Evolutionary conservation across 2,888 invertebrate genomes (phyloP).

Genomic region (Taphrorychus bicolor): DNA sequence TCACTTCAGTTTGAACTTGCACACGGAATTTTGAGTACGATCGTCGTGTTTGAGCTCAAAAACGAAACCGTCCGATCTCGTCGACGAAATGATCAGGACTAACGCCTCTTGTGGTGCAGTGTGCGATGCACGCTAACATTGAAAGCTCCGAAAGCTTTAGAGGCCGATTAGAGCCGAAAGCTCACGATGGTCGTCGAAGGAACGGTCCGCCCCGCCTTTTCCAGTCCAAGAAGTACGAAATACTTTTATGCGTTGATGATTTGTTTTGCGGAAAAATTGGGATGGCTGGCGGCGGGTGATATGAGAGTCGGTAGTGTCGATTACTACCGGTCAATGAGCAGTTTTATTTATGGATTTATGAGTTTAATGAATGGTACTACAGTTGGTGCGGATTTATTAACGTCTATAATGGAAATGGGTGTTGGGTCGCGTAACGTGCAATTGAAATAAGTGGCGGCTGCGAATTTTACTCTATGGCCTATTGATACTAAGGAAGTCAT

Average conservation of each 20-base stretch:
- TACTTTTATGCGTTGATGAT: not conserved
- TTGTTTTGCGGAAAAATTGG: slow-evolving; percentile 12
- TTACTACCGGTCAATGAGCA: slow-evolving; percentile 2
- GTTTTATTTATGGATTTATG: not conserved
- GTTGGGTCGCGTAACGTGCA: too few species aligned
- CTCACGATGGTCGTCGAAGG: slow-evolving; percentile 43
- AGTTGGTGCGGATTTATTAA: not conserved
- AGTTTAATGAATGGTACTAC: not conserved
- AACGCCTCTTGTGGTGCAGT: slow-evolving; percentile 31
- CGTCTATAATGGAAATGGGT: too few species aligned
- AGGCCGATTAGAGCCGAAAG: slow-evolving; percentile 28
- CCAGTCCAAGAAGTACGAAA: slow-evolving; percentile 3
- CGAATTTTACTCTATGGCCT: too few species aligned
- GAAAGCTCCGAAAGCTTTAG: slow-evolving; percentile 28
- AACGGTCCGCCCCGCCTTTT: slow-evolving; percentile 27
- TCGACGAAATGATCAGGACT: slow-evolving; percentile 24
- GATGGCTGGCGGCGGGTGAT: slow-evolving; percentile 11
- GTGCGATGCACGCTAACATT: slow-evolving; percentile 33
- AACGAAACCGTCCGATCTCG: slow-evolving; percentile 23
- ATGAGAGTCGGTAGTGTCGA: slow-evolving; percentile 1
- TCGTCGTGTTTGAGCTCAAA: slow-evolving; percentile 6
- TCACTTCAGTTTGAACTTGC: not conserved
- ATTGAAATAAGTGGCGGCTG: too few species aligned
- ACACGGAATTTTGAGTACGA: slow-evolving; percentile 3
- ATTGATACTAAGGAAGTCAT: too few species aligned